These are phyloP conservation scores for Oedothorax gibbosus DNA, from an alignment of 1,140 invertebrate genomes.

Conservation along the genomic window DNA sequence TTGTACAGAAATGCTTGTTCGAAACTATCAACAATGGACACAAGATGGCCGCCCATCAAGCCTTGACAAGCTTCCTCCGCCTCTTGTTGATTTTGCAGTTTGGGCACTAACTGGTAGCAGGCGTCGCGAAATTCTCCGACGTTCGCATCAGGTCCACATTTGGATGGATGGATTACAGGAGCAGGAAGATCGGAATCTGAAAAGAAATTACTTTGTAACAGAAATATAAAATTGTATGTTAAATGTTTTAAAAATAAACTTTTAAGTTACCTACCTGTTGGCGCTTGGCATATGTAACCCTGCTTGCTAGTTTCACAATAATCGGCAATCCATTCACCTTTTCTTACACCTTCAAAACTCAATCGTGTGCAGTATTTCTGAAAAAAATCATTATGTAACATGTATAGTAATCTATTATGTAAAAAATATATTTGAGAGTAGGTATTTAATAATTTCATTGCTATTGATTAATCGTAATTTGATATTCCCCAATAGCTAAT, in stretches of 20 bases:
- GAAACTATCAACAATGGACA: constrained; percentile 37
- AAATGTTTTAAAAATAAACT: background rate
- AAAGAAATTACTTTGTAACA: background rate
- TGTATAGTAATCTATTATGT: too few relatives aligned
- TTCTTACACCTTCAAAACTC: constrained; percentile 40
- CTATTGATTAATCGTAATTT: too few relatives aligned
- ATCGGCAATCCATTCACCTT: constrained; percentile 54
- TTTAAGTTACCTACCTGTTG: constrained; percentile 12
- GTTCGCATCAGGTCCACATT: constrained; percentile 11
- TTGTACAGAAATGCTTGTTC: constrained; percentile 51
- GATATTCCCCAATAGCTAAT: too few relatives aligned
- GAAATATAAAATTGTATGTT: background rate
- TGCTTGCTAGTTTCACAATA: constrained; percentile 47
- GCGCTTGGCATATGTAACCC: constrained; percentile 49
- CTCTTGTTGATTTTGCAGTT: constrained; percentile 22
- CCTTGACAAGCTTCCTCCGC: constrained; percentile 29
- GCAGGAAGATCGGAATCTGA: constrained; percentile 36
- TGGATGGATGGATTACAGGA: constrained; percentile 2
- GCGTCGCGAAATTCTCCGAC: constrained; percentile 17
- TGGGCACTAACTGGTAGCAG: constrained; percentile 26
- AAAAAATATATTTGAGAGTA: too few relatives aligned
- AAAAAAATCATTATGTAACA: background rate
- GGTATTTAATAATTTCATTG: too few relatives aligned
- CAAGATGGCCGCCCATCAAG: constrained; percentile 30
- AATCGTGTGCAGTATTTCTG: constrained; percentile 57